Percentiles rank a stretch among this genome's conserved stretches.
Evolutionary conservation across 2,888 invertebrate species (phyloP).

Genomic region (Globia sparganii): DNA sequence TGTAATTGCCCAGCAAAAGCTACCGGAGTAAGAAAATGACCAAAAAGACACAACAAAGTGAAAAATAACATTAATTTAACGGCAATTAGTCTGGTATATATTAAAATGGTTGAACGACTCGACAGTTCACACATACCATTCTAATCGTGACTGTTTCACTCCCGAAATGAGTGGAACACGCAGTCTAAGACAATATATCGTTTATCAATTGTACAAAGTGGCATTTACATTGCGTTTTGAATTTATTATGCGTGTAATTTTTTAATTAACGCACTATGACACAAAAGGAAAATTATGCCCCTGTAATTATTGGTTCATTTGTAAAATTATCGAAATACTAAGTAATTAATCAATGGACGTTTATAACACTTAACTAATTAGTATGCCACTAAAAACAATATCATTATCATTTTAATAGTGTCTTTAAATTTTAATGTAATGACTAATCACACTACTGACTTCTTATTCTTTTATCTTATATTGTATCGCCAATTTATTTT

Average conservation of each 20-base stretch:
- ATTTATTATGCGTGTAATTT: conserved; percentile 10
- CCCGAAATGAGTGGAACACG: conserved; percentile 50
- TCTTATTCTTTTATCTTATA: conserved; percentile 15
- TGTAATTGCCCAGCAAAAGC: conserved; percentile 40
- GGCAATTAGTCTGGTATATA: conserved; percentile 43
- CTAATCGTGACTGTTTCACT: conserved; percentile 51
- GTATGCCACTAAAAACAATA: not conserved
- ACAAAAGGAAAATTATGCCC: not conserved
- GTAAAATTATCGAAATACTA: not conserved
- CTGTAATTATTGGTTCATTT: not conserved
- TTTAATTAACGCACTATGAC: conserved; percentile 31
- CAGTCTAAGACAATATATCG: conserved; percentile 42
- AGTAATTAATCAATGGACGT: conserved; percentile 11
- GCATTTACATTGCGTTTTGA: conserved; percentile 41
- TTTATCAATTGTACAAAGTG: conserved; percentile 50
- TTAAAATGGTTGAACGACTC: conserved; percentile 34
- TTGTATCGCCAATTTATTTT: conserved; percentile 32
- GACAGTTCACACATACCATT: conserved; percentile 60
- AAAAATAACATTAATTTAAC: too few relatives aligned
- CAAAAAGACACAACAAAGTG: too few relatives aligned
- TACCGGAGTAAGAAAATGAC: conserved; percentile 13
- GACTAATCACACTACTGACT: conserved; percentile 12
- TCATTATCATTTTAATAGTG: conserved; percentile 24
- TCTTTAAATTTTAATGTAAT: conserved; percentile 9
- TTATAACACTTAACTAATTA: conserved; percentile 8